Evolutionary conservation across 2,797 vertebrate genomes (phyloP).

Genomic region (Hapalemur alaotrensis): DNA sequence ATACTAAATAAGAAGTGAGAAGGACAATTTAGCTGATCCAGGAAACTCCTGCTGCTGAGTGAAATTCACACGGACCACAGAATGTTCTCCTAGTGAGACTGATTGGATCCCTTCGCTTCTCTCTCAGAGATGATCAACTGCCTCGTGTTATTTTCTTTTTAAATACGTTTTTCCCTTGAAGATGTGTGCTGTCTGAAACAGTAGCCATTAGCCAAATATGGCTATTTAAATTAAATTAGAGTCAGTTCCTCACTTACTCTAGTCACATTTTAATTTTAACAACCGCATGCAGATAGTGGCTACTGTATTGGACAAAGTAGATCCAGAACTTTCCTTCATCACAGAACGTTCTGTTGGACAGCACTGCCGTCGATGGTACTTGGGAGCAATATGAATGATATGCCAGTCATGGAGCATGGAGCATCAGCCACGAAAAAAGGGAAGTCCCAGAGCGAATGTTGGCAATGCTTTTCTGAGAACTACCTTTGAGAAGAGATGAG

Average conservation of each 20-base stretch:
- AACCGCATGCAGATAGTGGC: not conserved
- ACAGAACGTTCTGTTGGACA: not conserved
- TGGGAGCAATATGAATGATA: not conserved
- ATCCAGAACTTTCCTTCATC: not conserved
- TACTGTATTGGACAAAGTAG: not conserved
- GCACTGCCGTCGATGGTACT: not conserved
- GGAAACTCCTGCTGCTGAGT: not conserved
- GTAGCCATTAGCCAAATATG: not conserved
- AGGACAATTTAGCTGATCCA: not conserved
- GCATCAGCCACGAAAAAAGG: not conserved
- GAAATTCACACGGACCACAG: not conserved
- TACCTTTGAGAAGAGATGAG: not conserved
- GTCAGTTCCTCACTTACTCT: not conserved
- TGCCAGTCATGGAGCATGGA: not conserved
- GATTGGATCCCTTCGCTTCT: not conserved
- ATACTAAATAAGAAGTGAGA: not conserved
- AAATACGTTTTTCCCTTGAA: not conserved
- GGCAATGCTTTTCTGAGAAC: not conserved
- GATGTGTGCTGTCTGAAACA: not conserved
- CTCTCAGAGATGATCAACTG: not conserved
- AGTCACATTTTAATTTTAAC: not conserved
- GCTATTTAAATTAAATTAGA: not conserved
- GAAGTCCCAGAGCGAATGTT: not conserved
- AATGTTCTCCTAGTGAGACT: not conserved
- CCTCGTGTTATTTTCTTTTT: not conserved